Base-by-base conservation (phyloP, 2,113 vertebrate genomes). In the Psittacula cyanocephala region DNA sequence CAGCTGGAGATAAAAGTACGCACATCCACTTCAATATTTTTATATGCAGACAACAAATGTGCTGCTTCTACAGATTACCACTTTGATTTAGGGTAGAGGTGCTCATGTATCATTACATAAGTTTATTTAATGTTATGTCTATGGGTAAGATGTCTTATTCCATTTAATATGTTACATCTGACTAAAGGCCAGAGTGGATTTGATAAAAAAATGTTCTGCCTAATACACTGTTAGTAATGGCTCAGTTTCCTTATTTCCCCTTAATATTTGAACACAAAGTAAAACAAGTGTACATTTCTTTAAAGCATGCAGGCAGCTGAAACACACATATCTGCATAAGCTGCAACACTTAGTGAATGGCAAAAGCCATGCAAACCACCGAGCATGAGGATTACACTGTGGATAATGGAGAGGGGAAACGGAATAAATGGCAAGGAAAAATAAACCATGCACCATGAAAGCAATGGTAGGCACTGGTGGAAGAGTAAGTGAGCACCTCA, bases 351-450 rank as follows among this genome's bases (percentile, higher is more conserved):
- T 69, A 77, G 94, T 71, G 90, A 96, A 93, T 47, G 90, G 95
- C 95, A 91, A 91, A 96, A 92, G 93, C 96, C 95, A 97, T 96
- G 95, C 95, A 97, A 79, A 96, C 83, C 89, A 86, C 79, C 10
- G 79, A 95, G 87, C 91, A 89, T 17, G 41, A 95, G 80, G 77
- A 94, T 78, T 72, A 68, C 64, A 39, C 94, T 33, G 91, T 86
- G 88, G 86, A 80, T 68, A 92, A 94, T 90, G 91, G 90, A 88
- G 76, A 94, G 92, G 77, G 13, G 67, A 77, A 95, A 93, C 65
- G 0, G 55, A 93, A 95, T 69, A 96, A 67, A 96, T 83, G 93
- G 50, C 92, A 93, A 85, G 89, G 12, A 67, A 87, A 92, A 87
- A 70, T 27, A 63, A 93, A 90, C 91, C 93, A 97, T 95, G 91